Base-by-base conservation (phyloP, 2,113 vertebrate species). In the Eclectus roratus region DNA sequence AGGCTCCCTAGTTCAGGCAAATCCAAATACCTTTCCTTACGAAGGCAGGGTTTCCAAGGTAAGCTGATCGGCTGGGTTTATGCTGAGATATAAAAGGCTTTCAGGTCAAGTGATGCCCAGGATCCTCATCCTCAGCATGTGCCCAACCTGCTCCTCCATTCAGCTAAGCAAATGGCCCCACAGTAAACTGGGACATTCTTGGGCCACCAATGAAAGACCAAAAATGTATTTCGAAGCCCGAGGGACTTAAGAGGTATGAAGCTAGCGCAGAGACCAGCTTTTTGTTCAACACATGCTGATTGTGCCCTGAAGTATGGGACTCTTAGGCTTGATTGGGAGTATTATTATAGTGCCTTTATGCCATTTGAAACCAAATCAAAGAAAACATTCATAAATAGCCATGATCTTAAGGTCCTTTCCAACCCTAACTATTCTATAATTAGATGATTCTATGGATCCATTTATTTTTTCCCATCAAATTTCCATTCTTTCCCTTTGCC, bases 401-500 rank as follows among this genome's bases (percentile, higher is more conserved):
- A 55, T 55, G 53, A 33, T 55, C 17, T 55, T 55, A 55, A 55
- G 53, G 53, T 55, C 31, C 53, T 18, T 55, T 55, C 53, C 31
- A 55, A 55, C 31, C 53, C 18, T 20, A 55, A 33, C 29, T 55
- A 31, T 53, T 53, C 52, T 31, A 31, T 31, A 17, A 55, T 19
- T 55, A 29, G 31, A 55, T 8, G 72, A 55, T 33, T 55, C 53
- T 55, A 55, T 8, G 73, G 43, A 91, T 41, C 70, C 77, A 87
- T 94, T 96, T 94, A 63, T 85, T 93, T 95, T 86, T 88, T 92
- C 52, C 88, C 90, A 87, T 91, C 86, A 66, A 78, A 89, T 91
- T 94, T 96, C 92, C 88, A 91, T 91, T 64, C 86, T 46, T 96
- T 84, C 73, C 73, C 69, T 77, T 86, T 86, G 90, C 94, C 0